Conservation (phyloP, 1,140 invertebrate species). For the Drosophila tani region DNA sequence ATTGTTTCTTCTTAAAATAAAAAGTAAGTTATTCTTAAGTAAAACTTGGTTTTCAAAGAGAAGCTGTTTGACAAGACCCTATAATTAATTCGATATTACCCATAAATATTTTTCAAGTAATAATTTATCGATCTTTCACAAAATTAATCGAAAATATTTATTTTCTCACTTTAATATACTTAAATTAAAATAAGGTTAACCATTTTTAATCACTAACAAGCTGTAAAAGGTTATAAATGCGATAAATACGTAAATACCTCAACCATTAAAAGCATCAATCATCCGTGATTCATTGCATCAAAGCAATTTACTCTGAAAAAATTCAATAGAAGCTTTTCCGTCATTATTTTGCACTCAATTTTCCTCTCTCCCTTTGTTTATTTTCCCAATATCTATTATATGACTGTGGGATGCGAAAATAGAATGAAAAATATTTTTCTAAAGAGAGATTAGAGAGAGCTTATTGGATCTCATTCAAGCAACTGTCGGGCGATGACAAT, state of each 20-base stretch:
- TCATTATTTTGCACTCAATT: conserved; percentile 15
- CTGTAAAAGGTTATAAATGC: not conserved
- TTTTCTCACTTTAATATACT: not conserved
- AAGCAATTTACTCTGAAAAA: conserved; percentile 17
- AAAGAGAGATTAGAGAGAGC: conserved; percentile 26
- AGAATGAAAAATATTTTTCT: conserved; percentile 27
- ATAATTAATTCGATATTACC: not conserved
- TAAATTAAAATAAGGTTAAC: not conserved
- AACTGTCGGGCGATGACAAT: conserved; percentile 27
- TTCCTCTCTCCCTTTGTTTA: not conserved
- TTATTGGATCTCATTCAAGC: conserved; percentile 4
- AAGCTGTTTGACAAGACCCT: not conserved
- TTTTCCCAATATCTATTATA: conserved; percentile 7
- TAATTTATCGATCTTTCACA: not conserved
- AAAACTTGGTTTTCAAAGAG: too few relatives aligned
- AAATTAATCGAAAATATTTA: too few relatives aligned
- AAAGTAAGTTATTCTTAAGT: not conserved
- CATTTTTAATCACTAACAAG: not conserved
- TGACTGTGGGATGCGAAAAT: conserved; percentile 37
- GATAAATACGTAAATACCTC: not conserved
- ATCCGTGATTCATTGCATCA: conserved; percentile 21
- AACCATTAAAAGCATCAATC: conserved; percentile 15
- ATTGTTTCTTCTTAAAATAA: not conserved
- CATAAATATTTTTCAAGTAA: not conserved
- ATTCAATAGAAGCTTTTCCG: conserved; percentile 25